These are phyloP conservation scores for Brachyptera putata DNA, from an alignment of 2,888 invertebrate genomes.

Conservation along the genomic window DNA sequence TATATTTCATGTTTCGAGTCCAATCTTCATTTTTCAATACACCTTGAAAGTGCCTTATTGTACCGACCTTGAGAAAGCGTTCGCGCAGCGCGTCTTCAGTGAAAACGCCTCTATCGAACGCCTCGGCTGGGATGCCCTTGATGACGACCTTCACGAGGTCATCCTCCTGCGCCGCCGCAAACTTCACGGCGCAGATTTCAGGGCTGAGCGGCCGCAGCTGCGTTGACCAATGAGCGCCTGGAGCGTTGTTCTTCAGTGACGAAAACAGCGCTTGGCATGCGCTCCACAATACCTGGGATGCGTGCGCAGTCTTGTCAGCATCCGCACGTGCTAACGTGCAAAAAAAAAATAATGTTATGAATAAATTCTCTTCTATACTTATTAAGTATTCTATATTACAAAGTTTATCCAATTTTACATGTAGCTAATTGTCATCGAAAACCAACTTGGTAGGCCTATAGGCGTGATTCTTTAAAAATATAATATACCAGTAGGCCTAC, in stretches of 20 bases:
- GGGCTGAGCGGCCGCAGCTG: constrained; percentile 58
- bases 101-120: constrained; percentile 75
- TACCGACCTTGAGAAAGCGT: constrained; percentile 72
- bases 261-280: constrained; percentile 84
- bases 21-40: too few relatives aligned
- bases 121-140: constrained; percentile 71
- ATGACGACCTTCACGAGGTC: constrained; percentile 74
- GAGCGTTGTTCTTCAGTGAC: constrained; percentile 62
- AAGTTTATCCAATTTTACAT: too few relatives aligned
- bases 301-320: constrained; percentile 67
- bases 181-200: constrained; percentile 69
- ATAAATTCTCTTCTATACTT: too few relatives aligned
- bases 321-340: constrained; percentile 57
- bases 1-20: too few relatives aligned
- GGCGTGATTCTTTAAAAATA: too few relatives aligned
- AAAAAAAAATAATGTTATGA: too few relatives aligned
- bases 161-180: constrained; percentile 71
- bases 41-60: too few relatives aligned
- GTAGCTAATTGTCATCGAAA: too few relatives aligned
- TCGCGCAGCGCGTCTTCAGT: constrained; percentile 83
- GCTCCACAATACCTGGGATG: constrained; percentile 89
- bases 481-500: too few relatives aligned
- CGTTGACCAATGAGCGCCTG: constrained; percentile 49
- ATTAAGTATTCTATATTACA: too few relatives aligned
- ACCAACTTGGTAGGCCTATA: too few relatives aligned